A percentile compares a stretch with the other conserved stretches of the same genome.
Conservation (phyloP, 2,113 vertebrate genomes). For the Ailurus styani region DNA sequence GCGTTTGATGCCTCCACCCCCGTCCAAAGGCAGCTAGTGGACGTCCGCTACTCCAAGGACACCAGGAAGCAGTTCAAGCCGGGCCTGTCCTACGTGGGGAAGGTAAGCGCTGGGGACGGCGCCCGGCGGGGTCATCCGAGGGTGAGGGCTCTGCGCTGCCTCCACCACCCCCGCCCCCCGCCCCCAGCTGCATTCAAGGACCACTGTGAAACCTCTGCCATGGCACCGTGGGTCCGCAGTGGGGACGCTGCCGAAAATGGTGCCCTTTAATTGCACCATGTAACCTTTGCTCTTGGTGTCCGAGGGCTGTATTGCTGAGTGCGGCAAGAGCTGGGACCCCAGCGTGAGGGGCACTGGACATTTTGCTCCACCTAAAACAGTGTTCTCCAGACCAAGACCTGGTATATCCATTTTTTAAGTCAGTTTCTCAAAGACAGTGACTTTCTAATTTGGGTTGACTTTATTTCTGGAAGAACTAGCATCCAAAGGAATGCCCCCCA, state of each 20-base stretch:
- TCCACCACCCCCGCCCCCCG: no score
- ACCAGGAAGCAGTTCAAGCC: slow-evolving; percentile 96
- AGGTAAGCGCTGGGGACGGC: slow-evolving; percentile 77
- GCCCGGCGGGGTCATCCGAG: background rate
- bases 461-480: background rate
- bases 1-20: slow-evolving; percentile 92
- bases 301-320: background rate
- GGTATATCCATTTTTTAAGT: background rate
- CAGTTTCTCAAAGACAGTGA: background rate
- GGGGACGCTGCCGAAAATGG: background rate
- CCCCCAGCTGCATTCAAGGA: background rate
- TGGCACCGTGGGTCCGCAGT: rapidly evolving
- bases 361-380: background rate
- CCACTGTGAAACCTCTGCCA: background rate
- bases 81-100: slow-evolving; percentile 92
- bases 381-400: no score
- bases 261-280: background rate
- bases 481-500: background rate
- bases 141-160: rapidly evolving
- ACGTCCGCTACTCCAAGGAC: slow-evolving; percentile 92
- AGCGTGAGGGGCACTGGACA: background rate
- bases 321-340: background rate
- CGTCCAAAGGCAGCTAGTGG: slow-evolving; percentile 94
- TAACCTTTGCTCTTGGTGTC: background rate
- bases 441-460: background rate